These are phyloP conservation scores for Episyrphus balteatus DNA, from an alignment of 1,140 invertebrate species.

Conservation along the genomic window DNA sequence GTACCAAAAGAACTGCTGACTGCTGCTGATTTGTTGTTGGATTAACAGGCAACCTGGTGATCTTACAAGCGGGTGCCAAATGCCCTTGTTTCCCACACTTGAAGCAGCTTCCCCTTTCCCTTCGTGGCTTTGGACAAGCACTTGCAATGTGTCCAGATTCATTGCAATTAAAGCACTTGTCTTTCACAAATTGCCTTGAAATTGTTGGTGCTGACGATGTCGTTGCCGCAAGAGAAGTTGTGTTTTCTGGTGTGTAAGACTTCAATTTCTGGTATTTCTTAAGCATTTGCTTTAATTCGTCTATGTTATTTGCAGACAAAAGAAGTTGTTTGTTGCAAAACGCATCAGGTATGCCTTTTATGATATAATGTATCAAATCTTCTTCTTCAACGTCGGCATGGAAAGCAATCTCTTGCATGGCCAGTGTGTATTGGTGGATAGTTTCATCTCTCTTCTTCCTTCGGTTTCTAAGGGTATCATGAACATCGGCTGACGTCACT, in stretches of 20 bases:
- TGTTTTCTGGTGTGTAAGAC: neutral
- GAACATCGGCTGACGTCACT: neutral
- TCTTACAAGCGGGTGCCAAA: neutral
- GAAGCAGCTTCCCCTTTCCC: neutral
- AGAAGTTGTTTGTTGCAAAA: neutral
- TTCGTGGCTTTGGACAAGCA: neutral
- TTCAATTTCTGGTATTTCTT: neutral
- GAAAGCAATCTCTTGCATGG: neutral
- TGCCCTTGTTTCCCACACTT: neutral
- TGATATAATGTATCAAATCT: neutral
- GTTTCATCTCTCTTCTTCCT: neutral
- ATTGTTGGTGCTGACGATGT: neutral
- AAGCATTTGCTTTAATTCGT: neutral
- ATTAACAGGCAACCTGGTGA: too few relatives aligned
- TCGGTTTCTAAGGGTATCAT: neutral
- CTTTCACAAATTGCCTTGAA: neutral
- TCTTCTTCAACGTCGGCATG: neutral
- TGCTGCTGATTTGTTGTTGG: too few relatives aligned
- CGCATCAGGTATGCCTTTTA: neutral
- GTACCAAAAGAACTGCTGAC: too few relatives aligned
- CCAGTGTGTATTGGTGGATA: neutral
- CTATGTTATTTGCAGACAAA: neutral
- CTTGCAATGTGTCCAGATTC: neutral
- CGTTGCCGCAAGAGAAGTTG: neutral
- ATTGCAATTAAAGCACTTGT: neutral